Base-by-base conservation (phyloP, 1,140 invertebrate species). In the Battus philenor region DNA sequence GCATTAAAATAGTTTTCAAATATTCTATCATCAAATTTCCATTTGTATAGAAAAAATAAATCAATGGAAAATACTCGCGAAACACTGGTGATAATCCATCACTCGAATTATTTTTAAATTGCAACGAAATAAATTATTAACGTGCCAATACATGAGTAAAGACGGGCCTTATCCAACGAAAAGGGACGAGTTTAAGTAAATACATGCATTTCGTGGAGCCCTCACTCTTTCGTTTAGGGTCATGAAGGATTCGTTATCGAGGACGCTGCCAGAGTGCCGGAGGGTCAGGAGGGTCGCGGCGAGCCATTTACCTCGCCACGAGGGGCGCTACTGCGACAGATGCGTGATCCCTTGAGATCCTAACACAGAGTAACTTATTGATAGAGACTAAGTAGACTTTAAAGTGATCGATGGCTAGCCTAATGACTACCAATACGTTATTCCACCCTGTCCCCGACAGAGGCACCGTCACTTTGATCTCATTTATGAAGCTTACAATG, bases 321-420 rank as follows among this genome's bases (percentile, higher is more conserved):
- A 54, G 59, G 61, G 56, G 46, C 45, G 39, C 44, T 44, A 59
- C 50, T 50, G 47, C 51, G 66, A 67, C 74, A 74, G 73, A 77
- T 77, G 73, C 43, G 54, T 29, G 45, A 31, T 71, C 68, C 62
- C 65, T 44, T 22, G 60, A 54, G 58, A 43, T 39, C 30, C 50
- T 31, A n/a, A 13, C 54, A 44, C 20, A 57, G 56, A 33, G 17
- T 41, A 33, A 18, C 41, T 0, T 24, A 1, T 7, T 18, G 6
- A 20, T 9, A 36, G 13, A 31, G 17, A 20, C 17, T 22, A n/a
- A n/a, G n/a, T n/a, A n/a, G n/a, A n/a, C n/a, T n/a, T n/a, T n/a
- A n/a, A n/a, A n/a, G n/a, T n/a, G n/a, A n/a, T n/a, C n/a, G n/a
- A n/a, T n/a, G n/a, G n/a, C n/a, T n/a, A n/a, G n/a, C n/a, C n/a